Evolutionary conservation across 1,140 invertebrate genomes (phyloP).

Genomic region (Caerostris darwini): DNA sequence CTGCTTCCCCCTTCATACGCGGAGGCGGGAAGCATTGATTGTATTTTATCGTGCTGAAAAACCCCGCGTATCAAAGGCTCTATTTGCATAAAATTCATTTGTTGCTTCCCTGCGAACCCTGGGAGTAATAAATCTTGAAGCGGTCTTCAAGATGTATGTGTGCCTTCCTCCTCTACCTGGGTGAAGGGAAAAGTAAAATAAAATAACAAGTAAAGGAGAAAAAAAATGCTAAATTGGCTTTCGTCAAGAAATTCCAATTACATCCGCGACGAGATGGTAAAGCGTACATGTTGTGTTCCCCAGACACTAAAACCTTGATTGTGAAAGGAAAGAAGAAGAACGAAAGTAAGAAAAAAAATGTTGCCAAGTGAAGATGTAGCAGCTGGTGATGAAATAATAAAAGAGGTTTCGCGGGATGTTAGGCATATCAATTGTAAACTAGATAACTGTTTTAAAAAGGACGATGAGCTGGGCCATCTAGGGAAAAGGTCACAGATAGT

Average conservation of each 20-base stretch:
- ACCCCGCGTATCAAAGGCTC: conserved; percentile 19
- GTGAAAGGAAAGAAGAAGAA: background rate
- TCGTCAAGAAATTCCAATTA: conserved; percentile 60
- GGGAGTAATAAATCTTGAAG: conserved; percentile 51
- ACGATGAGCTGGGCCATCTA: background rate
- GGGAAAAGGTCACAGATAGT: background rate
- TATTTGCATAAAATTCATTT: conserved; percentile 69
- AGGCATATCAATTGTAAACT: background rate
- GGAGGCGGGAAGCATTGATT: background rate
- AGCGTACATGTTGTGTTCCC: background rate
- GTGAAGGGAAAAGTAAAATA: too few species aligned
- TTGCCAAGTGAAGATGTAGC: background rate
- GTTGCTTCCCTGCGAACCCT: conserved; percentile 26
- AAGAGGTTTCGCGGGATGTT: background rate
- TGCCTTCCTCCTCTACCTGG: too few species aligned
- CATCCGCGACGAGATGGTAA: background rate
- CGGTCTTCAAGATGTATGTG: background rate
- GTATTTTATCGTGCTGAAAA: conserved; percentile 40
- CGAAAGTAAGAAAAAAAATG: background rate
- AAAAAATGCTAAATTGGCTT: conserved; percentile 44
- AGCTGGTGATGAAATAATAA: background rate
- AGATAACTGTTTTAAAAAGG: background rate
- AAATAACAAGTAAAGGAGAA: background rate
- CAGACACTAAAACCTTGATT: background rate
- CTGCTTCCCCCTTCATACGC: background rate